Percentiles rank a stretch among this genome's conserved stretches.
These are phyloP conservation scores for Vidua chalybeata DNA, from an alignment of 2,113 vertebrate species.

Conservation along the genomic window DNA sequence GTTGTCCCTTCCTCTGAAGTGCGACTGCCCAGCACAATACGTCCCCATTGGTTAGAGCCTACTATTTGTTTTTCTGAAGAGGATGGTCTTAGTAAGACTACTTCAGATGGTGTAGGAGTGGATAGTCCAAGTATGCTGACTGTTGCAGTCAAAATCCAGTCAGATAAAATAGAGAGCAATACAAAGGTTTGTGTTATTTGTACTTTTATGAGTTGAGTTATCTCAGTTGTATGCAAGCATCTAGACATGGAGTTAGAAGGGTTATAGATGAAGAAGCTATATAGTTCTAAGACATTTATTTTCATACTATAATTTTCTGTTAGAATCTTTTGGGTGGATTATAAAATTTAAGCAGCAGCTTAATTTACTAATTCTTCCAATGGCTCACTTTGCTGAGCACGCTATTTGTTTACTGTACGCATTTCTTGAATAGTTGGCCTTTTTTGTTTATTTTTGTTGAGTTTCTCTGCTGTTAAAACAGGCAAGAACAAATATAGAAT, in stretches of 20 bases:
- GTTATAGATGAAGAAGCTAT: background rate
- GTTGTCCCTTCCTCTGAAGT: constrained; percentile 75
- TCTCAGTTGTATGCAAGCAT: background rate
- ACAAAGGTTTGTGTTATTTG: constrained; percentile 82
- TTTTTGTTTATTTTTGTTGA: background rate
- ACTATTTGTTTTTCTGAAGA: constrained; percentile 90
- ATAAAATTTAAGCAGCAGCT: background rate
- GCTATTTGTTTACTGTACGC: background rate
- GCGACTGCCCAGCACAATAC: constrained; percentile 84
- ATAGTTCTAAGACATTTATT: background rate
- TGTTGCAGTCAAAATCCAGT: constrained; percentile 89
- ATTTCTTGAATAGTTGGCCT: background rate
- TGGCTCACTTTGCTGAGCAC: background rate
- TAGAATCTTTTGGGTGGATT: background rate
- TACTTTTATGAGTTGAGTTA: background rate
- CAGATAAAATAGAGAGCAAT: constrained; percentile 88
- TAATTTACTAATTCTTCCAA: background rate
- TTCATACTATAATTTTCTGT: background rate
- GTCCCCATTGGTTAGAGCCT: constrained; percentile 93
- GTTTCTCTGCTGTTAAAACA: background rate
- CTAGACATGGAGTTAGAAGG: background rate
- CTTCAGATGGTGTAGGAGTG: constrained; percentile 84
- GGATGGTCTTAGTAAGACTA: constrained; percentile 75
- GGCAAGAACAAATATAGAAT: background rate
- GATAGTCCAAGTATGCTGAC: constrained; percentile 92